These are phyloP conservation scores for Chrysopilus asiliformis DNA, from an alignment of 2,888 invertebrate species.

Conservation along the genomic window DNA sequence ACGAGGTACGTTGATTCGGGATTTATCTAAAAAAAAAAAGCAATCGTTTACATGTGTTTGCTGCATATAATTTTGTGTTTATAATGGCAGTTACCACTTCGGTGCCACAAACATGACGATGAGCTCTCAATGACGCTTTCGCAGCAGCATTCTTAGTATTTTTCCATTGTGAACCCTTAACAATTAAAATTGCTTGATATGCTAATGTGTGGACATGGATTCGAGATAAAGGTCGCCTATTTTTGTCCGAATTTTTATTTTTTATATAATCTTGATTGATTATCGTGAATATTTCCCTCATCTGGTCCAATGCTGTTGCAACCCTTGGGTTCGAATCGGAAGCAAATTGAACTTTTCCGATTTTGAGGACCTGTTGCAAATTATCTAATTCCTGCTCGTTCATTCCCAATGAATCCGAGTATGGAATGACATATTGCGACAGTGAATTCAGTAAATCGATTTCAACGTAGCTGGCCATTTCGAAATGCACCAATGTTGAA, in stretches of 20 bases:
- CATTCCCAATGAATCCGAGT: slow-evolving; percentile 73
- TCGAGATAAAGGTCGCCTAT: slow-evolving; percentile 47
- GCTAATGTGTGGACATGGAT: slow-evolving; percentile 78
- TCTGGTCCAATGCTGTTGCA: slow-evolving; percentile 67
- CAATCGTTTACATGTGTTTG: too few species aligned
- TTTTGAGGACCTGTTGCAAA: slow-evolving; percentile 52
- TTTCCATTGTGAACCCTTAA: slow-evolving; percentile 56
- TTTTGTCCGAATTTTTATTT: slow-evolving; percentile 23
- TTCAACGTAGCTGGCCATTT: slow-evolving; percentile 77
- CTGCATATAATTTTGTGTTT: too few species aligned
- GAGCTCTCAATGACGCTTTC: slow-evolving; percentile 69
- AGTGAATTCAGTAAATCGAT: slow-evolving; percentile 51
- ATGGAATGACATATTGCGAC: slow-evolving; percentile 52
- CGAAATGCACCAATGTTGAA: slow-evolving; percentile 61
- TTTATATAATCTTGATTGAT: slow-evolving; percentile 21
- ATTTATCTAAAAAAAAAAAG: slow-evolving; percentile 27
- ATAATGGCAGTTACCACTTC: slow-evolving; percentile 30
- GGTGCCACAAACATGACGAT: slow-evolving; percentile 67
- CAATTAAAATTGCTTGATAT: slow-evolving; percentile 70
- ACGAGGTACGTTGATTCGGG: slow-evolving; percentile 42
- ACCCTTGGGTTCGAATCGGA: slow-evolving; percentile 68
- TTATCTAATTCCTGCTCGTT: slow-evolving; percentile 79
- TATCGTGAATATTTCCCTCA: slow-evolving; percentile 50
- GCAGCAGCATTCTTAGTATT: slow-evolving; percentile 67
- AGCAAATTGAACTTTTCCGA: slow-evolving; percentile 57